Evolutionary conservation across 1,140 invertebrate genomes (phyloP), one percentile per base, ranked within the genome.

Genomic region (Marisa cornuarietis): DNA sequence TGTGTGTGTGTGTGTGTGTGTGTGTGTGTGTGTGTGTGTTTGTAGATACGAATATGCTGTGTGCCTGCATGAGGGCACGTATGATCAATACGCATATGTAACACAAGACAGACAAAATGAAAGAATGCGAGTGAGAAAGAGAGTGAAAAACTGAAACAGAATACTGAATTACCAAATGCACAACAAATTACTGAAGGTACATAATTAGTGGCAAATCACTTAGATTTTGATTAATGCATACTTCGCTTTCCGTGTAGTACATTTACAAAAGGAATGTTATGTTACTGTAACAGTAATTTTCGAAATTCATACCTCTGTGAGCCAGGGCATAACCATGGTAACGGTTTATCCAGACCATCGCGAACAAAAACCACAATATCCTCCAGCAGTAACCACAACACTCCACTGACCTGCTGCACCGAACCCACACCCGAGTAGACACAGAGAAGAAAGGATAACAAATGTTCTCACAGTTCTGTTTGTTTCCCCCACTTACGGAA

Each of bases 331-430:
- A 68, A 11, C 65, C 65, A 31, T 68, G 13, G 65, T 68, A 68
- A 68, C 65, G 65, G 65, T 68, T 68, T 68, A 68, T n/a, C 65
- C 65, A 68, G n/a, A 68, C 65, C 65, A 68, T 68, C 65, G 26
- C 11, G 22, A n/a, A 24, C 22, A 24, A 31, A 13, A 13, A 68
- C 22, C 62, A 63, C 62, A 63, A 63, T 63, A 18, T 18, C 62
- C 2, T n/a, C 18, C 62, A 63, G n/a, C 62, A 63, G 62, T 63
- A 63, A 63, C 62, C 18, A 18, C 62, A 63, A 63, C 2, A 63
- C 62, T 20, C 62, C 62, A 20, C 62, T 3, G 62, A 63, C 62
- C 62, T 63, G 18, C n/a, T 63, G 1, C n/a, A 68, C 65, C 13
- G 0, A 13, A 11, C 13, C 14, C 65, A 68, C 13, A 68, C 65